These are phyloP conservation scores for Agapostemon virescens DNA, from an alignment of 2,888 invertebrate species.

Conservation along the genomic window DNA sequence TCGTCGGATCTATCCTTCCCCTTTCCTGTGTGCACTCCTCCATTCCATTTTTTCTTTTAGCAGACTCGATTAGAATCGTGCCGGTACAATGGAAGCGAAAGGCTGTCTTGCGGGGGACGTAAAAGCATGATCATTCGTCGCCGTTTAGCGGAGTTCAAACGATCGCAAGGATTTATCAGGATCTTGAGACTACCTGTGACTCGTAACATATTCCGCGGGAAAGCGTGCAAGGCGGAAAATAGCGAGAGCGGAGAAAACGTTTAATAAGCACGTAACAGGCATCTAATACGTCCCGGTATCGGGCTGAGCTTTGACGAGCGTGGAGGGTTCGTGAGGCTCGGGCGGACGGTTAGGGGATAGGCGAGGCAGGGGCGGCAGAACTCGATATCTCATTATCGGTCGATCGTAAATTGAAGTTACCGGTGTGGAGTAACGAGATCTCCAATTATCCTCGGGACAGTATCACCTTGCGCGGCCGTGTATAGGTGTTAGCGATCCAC, in stretches of 20 bases:
- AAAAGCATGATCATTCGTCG: no score
- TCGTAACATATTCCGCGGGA: background rate
- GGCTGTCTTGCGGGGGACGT: no score
- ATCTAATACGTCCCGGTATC: conserved; percentile 46
- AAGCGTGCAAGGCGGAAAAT: background rate
- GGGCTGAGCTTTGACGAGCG: conserved; percentile 54
- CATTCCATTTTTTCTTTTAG: no score
- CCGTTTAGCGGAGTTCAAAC: no score
- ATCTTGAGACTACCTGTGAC: background rate
- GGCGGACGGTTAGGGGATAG: conserved; percentile 14
- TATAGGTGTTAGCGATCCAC: conserved; percentile 34
- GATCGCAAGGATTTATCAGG: background rate
- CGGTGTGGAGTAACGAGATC: conserved; percentile 71
- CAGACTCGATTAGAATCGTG: no score
- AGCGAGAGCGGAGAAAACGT: conserved; percentile 10
- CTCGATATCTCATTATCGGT: conserved; percentile 71
- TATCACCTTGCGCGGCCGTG: conserved; percentile 50
- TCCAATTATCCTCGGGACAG: conserved; percentile 71
- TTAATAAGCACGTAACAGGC: conserved; percentile 57
- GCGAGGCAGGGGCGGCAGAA: conserved; percentile 44
- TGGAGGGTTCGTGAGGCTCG: conserved; percentile 13
- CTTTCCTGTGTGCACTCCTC: no score
- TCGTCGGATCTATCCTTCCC: no score
- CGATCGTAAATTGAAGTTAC: conserved; percentile 70
- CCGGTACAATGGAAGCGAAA: background rate